Percentiles rank a stretch among this genome's conserved stretches.
Evolutionary conservation across 2,797 vertebrate genomes (phyloP).

Genomic region (Diplodus puntazzo): DNA sequence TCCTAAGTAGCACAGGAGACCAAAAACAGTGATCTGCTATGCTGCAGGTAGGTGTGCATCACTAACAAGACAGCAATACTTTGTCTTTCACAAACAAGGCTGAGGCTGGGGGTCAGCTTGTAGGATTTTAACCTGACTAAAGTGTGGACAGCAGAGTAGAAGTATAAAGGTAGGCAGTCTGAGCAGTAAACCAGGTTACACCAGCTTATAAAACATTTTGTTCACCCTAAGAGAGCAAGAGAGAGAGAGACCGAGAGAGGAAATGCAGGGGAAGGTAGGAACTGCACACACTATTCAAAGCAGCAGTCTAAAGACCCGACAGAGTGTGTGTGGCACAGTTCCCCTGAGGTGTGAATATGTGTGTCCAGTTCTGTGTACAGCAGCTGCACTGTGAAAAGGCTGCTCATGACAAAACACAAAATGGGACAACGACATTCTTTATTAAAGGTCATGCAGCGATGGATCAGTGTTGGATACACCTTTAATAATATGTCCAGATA

Average conservation of each 20-base stretch:
- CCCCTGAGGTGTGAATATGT: conserved; percentile 37
- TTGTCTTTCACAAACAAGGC: conserved; percentile 22
- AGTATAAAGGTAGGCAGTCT: conserved; percentile 3
- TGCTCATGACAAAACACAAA: background rate
- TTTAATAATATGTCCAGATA: background rate
- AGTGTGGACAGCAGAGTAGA: background rate
- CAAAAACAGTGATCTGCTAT: conserved; percentile 36
- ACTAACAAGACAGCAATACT: conserved; percentile 7
- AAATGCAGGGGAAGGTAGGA: conserved; percentile 1
- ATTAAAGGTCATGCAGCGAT: conserved; percentile 6
- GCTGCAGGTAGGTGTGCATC: conserved; percentile 27
- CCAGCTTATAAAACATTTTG: conserved; percentile 21
- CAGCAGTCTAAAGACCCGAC: conserved; percentile 1
- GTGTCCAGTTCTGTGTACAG: conserved; percentile 3
- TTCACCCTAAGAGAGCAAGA: conserved; percentile 21
- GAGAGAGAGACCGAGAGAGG: background rate
- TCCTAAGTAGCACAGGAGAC: conserved; percentile 35
- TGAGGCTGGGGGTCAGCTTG: conserved; percentile 17
- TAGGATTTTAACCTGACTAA: background rate
- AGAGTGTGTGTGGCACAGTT: background rate
- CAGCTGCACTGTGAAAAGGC: conserved; percentile 24
- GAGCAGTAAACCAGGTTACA: conserved; percentile 36
- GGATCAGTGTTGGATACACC: background rate
- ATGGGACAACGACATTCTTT: background rate
- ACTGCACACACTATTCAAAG: conserved; percentile 37